These are phyloP conservation scores for Gari tellinella DNA, from an alignment of 2,888 invertebrate genomes.

Conservation along the genomic window DNA sequence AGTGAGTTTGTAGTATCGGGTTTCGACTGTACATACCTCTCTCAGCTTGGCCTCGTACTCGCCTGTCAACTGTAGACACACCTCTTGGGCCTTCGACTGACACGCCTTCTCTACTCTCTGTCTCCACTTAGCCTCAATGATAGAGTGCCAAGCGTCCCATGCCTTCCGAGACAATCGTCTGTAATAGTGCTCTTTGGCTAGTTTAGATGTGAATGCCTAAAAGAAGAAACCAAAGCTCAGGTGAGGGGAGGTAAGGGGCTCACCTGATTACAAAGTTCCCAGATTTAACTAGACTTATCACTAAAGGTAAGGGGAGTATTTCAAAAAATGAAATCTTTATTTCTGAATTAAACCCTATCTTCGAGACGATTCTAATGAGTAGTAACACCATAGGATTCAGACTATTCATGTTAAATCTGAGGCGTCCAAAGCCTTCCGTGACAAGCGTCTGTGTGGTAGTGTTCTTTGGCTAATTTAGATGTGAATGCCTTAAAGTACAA, in stretches of 20 bases:
- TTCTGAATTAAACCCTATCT: too few relatives aligned
- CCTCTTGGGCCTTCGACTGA: slow-evolving; percentile 82
- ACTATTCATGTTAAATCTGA: too few relatives aligned
- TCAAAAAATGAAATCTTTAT: too few relatives aligned
- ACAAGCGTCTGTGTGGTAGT: slow-evolving; percentile 74
- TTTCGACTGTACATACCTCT: slow-evolving; percentile 70
- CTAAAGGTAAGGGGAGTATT: too few relatives aligned
- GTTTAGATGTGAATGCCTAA: slow-evolving; percentile 36
- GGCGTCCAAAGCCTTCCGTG: slow-evolving; percentile 72
- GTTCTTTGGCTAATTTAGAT: slow-evolving; percentile 74
- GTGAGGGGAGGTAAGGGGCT: too few relatives aligned
- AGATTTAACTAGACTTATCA: too few relatives aligned
- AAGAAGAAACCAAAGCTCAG: too few relatives aligned
- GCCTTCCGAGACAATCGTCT: slow-evolving; percentile 71
- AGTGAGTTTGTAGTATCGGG: too few relatives aligned
- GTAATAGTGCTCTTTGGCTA: slow-evolving; percentile 78
- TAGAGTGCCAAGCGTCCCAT: slow-evolving; percentile 80
- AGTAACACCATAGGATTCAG: too few relatives aligned
- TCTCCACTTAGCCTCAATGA: slow-evolving; percentile 79
- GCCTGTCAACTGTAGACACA: slow-evolving; percentile 80
- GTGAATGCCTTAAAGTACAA: too few relatives aligned
- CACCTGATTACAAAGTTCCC: too few relatives aligned
- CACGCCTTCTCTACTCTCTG: slow-evolving; percentile 82
- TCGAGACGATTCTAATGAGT: too few relatives aligned
- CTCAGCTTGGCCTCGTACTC: slow-evolving; percentile 80